These are phyloP conservation scores for Apamea epomidion DNA, from an alignment of 2,888 invertebrate genomes.

Conservation along the genomic window DNA sequence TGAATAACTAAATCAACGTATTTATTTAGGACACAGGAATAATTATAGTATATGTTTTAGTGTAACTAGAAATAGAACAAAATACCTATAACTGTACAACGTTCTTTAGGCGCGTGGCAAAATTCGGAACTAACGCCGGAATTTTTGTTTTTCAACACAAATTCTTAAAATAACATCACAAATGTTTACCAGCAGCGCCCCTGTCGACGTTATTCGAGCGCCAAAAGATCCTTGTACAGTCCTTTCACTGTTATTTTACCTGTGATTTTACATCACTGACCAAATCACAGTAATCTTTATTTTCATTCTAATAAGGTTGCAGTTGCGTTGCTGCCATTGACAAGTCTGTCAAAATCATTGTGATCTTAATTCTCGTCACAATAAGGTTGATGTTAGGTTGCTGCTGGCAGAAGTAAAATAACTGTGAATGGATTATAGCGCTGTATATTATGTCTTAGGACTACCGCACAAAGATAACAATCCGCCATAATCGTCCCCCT, in stretches of 20 bases:
- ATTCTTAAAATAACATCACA: neutral
- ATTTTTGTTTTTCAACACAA: neutral
- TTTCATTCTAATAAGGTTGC: too few relatives aligned
- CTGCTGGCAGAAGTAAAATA: too few relatives aligned
- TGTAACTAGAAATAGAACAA: neutral
- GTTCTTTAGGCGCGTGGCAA: too few relatives aligned
- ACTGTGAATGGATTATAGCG: too few relatives aligned
- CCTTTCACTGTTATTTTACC: too few relatives aligned
- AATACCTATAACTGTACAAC: neutral
- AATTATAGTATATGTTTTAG: neutral
- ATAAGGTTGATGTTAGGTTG: too few relatives aligned
- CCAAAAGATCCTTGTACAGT: neutral
- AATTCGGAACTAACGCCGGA: neutral
- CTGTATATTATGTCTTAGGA: too few relatives aligned
- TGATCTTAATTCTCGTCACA: too few relatives aligned
- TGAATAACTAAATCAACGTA: neutral
- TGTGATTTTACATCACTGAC: too few relatives aligned
- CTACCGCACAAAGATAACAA: neutral
- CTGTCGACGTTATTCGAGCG: neutral
- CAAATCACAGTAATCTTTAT: too few relatives aligned
- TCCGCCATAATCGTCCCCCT: neutral
- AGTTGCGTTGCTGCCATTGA: too few relatives aligned
- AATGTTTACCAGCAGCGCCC: neutral
- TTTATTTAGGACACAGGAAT: constrained; percentile 7
- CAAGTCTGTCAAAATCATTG: too few relatives aligned